Conservation (phyloP, 2,113 vertebrate genomes). For the Eptesicus fuscus region DNA sequence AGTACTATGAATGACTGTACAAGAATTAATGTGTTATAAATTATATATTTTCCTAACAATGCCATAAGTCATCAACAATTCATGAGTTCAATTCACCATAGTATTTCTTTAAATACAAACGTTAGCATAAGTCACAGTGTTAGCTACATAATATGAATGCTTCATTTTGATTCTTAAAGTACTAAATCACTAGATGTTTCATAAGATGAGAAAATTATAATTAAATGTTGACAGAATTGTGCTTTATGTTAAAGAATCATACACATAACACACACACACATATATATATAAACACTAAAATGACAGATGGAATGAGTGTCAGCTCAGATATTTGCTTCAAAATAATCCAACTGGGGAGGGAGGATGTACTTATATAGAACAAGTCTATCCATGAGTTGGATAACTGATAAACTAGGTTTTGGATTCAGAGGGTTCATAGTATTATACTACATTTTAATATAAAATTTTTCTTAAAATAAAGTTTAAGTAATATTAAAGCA, state of each 20-base stretch:
- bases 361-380: background rate
- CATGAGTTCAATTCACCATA: background rate
- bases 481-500: background rate
- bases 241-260: conserved; percentile 19
- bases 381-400: background rate
- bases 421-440: background rate
- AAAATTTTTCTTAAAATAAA: background rate
- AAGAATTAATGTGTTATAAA: background rate
- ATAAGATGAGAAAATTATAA: background rate
- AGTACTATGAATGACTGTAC: background rate
- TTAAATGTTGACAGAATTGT: background rate
- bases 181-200: background rate
- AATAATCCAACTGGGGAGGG: background rate
- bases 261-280: background rate
- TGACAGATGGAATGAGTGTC: background rate
- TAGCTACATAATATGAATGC: background rate
- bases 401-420: background rate
- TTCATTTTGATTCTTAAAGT: background rate
- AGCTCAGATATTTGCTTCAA: background rate
- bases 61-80: background rate
- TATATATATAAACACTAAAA: background rate
- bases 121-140: background rate
- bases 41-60: background rate
- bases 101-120: background rate
- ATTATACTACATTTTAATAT: background rate